Evolutionary conservation across 2,113 vertebrate species (phyloP), one percentile per base, ranked within the genome.

Genomic region (Hippocampus comes): DNA sequence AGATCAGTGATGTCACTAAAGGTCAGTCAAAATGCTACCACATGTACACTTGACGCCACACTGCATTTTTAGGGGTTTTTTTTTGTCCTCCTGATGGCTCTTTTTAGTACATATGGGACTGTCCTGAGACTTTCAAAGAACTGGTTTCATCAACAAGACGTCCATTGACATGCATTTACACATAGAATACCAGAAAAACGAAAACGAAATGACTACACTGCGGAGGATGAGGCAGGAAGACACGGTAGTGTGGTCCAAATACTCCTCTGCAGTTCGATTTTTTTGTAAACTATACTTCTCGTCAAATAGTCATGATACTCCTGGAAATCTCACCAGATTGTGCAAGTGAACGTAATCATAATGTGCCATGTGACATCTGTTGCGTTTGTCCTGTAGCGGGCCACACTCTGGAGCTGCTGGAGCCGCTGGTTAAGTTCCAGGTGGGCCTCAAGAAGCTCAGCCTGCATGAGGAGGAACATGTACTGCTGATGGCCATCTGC

Each of bases 401-500:
- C n/a, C 96, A 99, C 90, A 97, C 86, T 75, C 84, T 96, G 91
- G 96, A 98, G 57, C 91, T 99, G 79, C 82, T 99, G 0, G 97
- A 99, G 86, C 97, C 97, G 0, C 94, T 99, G 30, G 90, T 99
- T 77, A 99, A 98, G 82, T 99, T 99, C 91, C 97, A 99, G 90
- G 89, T 99, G 30, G 93, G 95, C n/a, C 75, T 99, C 80, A 99
- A 99, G 92, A 99, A 99, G 88, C 92, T 99, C 81, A 93, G 94
- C 82, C 91, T 99, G 20, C 94, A 96, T 0, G 97, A 99, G 78
- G 95, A 96, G 74, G 97, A 99, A 65, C 97, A 99, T 0, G 97
- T 99, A 64, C 91, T 99, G 74, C 95, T 99, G 59, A 99, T 99
- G 97, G 96, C 95, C 86, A 98, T 99, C 94, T 99, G 97, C 89